Evolutionary conservation across 1,140 invertebrate species (phyloP), one percentile per base, ranked within the genome.

Genomic region (Nasonia vitripennis): DNA sequence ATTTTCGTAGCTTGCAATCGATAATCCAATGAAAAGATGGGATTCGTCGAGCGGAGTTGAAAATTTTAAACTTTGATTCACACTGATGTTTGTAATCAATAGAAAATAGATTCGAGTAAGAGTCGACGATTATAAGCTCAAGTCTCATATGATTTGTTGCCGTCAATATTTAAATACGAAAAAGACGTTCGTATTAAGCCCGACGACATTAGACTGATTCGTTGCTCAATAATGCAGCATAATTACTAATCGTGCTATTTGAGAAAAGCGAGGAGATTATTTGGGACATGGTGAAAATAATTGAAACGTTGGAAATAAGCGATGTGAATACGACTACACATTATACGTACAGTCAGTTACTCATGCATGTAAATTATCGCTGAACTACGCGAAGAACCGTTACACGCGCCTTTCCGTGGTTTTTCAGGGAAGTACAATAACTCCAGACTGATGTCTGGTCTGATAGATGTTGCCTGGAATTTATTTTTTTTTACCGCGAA

Each of bases 41-140:
- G 20, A 6, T n/a, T 37, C 3, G 14, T 79, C 37, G 70, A 71
- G 23, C 23, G 70, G 48, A 74, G 37, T 79, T 41, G 74, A 62
- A 85, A 74, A 34, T 48, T 62, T 85, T n/a, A 85, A 79, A 80
- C 31, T 34, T 68, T 74, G 55, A 85, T 73, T 27, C n/a, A 6
- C 31, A 17, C 27, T 51, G 31, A 79, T 55, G 62, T 84, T 74
- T 41, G 45, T 27, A 45, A 62, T 84, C 77, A 17, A 84, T 73
- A 23, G 67, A 73, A 79, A 84, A 73, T 79, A 73, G 41, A 79
- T 73, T 84, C 17, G 10, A 45, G 45, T 11, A 75, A 67, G 31
- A 78, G 20, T 27, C 51, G 34, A 14, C 67, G 68, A 0, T 51
- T n/a, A 71, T 31, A 82, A 37, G 34, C 70, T 74, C 37, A 62